These are phyloP conservation scores for Beroe ovata DNA, from an alignment of 37 sponge, comb jelly and placozoan genomes.

Conservation along the genomic window DNA sequence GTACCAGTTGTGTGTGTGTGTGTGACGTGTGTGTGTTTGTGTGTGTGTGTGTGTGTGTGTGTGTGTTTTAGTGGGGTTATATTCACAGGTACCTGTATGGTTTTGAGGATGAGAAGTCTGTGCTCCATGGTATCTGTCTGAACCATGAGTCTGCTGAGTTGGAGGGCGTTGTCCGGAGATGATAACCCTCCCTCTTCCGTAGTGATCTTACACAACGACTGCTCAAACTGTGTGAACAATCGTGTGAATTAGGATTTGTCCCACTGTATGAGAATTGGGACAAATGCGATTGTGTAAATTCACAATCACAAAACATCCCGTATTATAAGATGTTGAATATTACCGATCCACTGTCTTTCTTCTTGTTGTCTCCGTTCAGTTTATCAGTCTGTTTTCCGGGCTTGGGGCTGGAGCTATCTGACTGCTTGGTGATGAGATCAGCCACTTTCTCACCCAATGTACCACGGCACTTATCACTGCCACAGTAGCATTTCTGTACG, in stretches of 20 bases:
- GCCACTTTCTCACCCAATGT: constrained; percentile 73
- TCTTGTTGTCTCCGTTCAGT: too few species aligned
- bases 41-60: too few species aligned
- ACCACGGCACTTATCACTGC: constrained; percentile 85
- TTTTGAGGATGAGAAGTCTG: constrained; percentile 76
- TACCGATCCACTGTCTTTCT: constrained; percentile 38
- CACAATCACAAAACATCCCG: too few species aligned
- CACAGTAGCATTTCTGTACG: constrained; percentile 97
- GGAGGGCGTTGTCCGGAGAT: constrained; percentile 71
- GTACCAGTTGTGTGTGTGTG: too few species aligned
- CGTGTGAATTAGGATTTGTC: too few species aligned
- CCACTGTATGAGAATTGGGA: too few species aligned
- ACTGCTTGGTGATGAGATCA: background rate
- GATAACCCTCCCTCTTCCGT: constrained; percentile 73
- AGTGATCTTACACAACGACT: constrained; percentile 76
- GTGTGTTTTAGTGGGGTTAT: too few species aligned
- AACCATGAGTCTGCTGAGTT: constrained; percentile 81
- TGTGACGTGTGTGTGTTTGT: too few species aligned
- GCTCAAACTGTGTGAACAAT: constrained; percentile 74
- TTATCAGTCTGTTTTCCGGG: background rate
- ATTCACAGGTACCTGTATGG: constrained; percentile 72
- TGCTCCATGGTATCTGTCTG: constrained; percentile 81
- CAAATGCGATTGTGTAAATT: too few species aligned
- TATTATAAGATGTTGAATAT: too few species aligned
- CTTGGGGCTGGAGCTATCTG: background rate